A percentile compares a stretch with the other conserved stretches of the same genome.
phyloP scores from a whole-genome alignment of 2,888 invertebrate genomes.

The Melanostoma scalare region DNA sequence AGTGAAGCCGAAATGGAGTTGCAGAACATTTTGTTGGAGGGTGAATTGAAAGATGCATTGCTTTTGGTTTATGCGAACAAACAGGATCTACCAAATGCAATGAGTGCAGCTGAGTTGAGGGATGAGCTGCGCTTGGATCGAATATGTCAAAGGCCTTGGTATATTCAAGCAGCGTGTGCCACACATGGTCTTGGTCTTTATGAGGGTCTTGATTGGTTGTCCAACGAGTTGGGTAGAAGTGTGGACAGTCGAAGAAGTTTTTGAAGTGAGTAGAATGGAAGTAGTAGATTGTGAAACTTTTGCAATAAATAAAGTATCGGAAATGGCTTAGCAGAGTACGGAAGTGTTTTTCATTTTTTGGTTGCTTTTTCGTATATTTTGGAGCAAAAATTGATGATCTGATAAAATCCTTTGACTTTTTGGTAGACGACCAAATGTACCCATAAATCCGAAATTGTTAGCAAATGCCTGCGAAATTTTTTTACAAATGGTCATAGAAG shows the following conservation, averaged over 20 bases:
- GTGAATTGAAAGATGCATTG: slow-evolving; percentile 67
- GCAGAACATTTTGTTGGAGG: slow-evolving; percentile 62
- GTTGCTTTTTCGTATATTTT: too few species aligned
- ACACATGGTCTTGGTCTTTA: slow-evolving; percentile 71
- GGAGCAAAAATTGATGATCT: too few species aligned
- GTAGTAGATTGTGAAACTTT: background rate
- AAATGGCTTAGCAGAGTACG: too few species aligned
- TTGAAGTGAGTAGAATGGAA: background rate
- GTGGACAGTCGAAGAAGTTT: slow-evolving; percentile 18
- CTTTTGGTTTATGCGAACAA: slow-evolving; percentile 74
- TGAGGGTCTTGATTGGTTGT: slow-evolving; percentile 75
- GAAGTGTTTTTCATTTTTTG: too few species aligned
- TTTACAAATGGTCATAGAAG: too few species aligned
- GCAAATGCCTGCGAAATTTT: too few species aligned
- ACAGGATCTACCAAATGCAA: slow-evolving; percentile 73
- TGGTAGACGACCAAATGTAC: too few species aligned
- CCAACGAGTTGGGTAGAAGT: slow-evolving; percentile 55
- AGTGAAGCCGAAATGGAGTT: slow-evolving; percentile 69
- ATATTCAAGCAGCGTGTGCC: slow-evolving; percentile 71
- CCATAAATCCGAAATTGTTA: too few species aligned
- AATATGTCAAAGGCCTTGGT: slow-evolving; percentile 64
- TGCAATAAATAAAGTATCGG: too few species aligned
- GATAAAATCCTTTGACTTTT: too few species aligned
- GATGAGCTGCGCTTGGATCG: slow-evolving; percentile 64
- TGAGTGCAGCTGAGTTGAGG: slow-evolving; percentile 71